Conservation (phyloP, 2,888 invertebrate genomes). For the Eubasilissa splendida region DNA sequence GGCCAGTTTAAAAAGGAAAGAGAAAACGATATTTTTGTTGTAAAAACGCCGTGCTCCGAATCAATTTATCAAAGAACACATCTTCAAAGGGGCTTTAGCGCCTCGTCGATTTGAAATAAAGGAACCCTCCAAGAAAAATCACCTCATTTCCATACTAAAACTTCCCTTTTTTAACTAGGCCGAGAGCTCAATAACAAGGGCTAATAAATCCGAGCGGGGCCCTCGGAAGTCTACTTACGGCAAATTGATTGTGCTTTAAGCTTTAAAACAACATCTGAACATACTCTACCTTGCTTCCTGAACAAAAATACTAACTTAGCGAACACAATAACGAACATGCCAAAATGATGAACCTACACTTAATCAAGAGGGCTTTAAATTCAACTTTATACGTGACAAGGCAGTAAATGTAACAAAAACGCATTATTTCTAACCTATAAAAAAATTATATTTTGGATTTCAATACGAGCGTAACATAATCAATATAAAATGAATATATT, state of each 20-base stretch:
- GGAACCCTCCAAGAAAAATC: constrained; percentile 44
- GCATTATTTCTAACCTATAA: no score
- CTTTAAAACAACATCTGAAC: constrained; percentile 20
- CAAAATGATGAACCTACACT: no score
- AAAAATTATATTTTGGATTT: no score
- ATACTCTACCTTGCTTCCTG: no score
- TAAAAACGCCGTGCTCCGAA: constrained; percentile 33
- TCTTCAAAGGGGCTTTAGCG: constrained; percentile 34
- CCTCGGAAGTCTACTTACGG: constrained; percentile 18
- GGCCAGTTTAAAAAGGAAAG: neutral
- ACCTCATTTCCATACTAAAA: constrained; percentile 46
- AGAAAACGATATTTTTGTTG: constrained; percentile 11
- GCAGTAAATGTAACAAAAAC: no score
- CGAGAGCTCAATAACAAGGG: constrained; percentile 34
- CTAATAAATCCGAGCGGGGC: constrained; percentile 34
- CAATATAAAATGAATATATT: no score
- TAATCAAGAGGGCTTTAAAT: no score
- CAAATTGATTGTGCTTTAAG: constrained; percentile 34
- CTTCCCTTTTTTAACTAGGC: constrained; percentile 36
- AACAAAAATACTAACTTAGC: no score
- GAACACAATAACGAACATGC: no score
- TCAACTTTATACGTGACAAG: no score
- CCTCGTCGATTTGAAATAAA: constrained; percentile 46
- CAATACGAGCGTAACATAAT: no score
- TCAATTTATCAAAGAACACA: constrained; percentile 49